These are phyloP conservation scores for Phyllopteryx taeniolatus DNA, from an alignment of 2,113 vertebrate species.

Conservation along the genomic window DNA sequence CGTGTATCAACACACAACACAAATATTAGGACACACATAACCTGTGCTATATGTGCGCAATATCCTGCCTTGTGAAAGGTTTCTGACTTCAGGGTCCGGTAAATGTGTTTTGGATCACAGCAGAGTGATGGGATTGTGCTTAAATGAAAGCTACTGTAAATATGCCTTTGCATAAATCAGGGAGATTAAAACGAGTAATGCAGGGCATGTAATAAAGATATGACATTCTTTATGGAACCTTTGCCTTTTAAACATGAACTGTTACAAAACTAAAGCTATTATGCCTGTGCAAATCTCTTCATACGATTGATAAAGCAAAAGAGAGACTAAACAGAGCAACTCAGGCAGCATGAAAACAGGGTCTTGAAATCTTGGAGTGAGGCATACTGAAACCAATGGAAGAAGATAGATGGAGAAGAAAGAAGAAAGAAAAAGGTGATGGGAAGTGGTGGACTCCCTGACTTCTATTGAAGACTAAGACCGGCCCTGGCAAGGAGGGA, in stretches of 20 bases:
- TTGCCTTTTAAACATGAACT: constrained; percentile 29
- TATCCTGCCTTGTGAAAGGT: background rate
- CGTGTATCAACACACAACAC: too few species aligned
- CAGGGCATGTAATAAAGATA: constrained; percentile 9
- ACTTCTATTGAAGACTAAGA: constrained; percentile 73
- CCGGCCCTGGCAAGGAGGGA: constrained; percentile 74
- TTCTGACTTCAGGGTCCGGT: background rate
- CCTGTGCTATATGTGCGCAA: too few species aligned
- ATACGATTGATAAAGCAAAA: constrained; percentile 30
- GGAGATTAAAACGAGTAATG: constrained; percentile 9
- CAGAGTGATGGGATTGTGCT: background rate
- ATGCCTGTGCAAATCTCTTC: constrained; percentile 46
- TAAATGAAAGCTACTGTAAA: constrained; percentile 13
- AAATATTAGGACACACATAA: too few species aligned
- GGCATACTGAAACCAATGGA: constrained; percentile 62
- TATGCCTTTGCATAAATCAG: constrained; percentile 2
- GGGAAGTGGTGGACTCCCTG: constrained; percentile 51
- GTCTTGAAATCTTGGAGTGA: constrained; percentile 56
- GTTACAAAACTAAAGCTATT: constrained; percentile 30
- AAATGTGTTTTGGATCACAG: constrained; percentile 2
- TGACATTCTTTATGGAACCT: constrained; percentile 21
- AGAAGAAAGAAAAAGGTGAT: constrained; percentile 54
- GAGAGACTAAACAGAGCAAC: constrained; percentile 46
- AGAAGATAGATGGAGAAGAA: constrained; percentile 56
- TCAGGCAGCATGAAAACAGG: constrained; percentile 39